phyloP scores from a whole-genome alignment of 1,140 invertebrate species.

The Meloidogyne floridensis region DNA sequence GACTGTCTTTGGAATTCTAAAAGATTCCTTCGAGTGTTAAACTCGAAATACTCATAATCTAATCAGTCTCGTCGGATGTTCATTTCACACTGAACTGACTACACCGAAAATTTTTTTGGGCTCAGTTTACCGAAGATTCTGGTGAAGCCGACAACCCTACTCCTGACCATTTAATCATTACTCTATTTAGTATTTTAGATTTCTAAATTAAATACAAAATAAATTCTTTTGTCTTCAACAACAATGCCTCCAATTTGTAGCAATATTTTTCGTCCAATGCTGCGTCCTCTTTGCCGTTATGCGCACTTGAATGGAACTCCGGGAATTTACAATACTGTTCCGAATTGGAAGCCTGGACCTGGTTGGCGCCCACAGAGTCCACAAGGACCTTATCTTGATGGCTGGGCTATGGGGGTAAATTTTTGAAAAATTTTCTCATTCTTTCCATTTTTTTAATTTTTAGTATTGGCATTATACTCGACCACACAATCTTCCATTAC shows the following conservation, averaged over 20 bases:
- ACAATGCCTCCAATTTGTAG: conserved; percentile 15
- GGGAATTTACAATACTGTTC: conserved; percentile 31
- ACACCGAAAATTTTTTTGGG: too few species aligned
- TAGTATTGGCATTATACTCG: not conserved
- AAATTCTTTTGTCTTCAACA: not conserved
- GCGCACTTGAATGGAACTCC: conserved; percentile 33
- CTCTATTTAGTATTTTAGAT: conserved; percentile 18
- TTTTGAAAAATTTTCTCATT: conserved; percentile 40
- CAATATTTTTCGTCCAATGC: conserved; percentile 33
- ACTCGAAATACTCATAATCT: too few species aligned
- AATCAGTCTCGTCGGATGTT: too few species aligned
- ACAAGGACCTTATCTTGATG: conserved; percentile 45
- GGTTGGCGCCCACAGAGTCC: conserved; percentile 47
- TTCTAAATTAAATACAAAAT: not conserved
- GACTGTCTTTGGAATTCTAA: too few species aligned
- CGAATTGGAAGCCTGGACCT: conserved; percentile 35
- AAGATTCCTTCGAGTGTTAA: too few species aligned
- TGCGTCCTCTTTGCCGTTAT: conserved; percentile 40
- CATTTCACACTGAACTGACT: too few species aligned
- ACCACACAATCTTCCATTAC: conserved; percentile 43
- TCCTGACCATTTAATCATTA: too few species aligned
- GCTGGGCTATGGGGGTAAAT: conserved; percentile 54
- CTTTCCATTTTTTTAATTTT: conserved; percentile 35
- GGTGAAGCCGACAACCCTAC: too few species aligned
- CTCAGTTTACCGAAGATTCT: too few species aligned